Conservation (phyloP, 2,797 vertebrate genomes). For the Buceros bicornis region DNA sequence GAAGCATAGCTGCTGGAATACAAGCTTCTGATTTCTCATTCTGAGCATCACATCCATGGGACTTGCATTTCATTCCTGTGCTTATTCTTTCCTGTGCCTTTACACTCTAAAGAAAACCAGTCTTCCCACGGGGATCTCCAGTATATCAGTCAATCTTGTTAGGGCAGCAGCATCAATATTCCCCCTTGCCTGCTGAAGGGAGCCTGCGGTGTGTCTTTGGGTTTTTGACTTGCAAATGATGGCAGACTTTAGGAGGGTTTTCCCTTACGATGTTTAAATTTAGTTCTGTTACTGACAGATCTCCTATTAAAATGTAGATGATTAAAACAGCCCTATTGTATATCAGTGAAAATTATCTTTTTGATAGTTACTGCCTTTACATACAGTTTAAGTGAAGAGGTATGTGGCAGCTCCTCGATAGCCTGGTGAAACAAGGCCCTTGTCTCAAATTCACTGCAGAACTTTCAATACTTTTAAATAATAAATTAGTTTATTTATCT, state of each 20-base stretch:
- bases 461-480: neutral
- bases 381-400: neutral
- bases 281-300: neutral
- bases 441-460: neutral
- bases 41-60: neutral
- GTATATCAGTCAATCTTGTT: neutral
- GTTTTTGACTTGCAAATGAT: neutral
- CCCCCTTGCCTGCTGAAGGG: neutral
- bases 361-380: neutral
- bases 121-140: neutral
- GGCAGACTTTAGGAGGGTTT: neutral
- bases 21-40: neutral
- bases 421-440: neutral
- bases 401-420: neutral
- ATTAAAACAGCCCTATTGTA: neutral
- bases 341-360: neutral
- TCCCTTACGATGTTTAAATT: conserved; percentile 10
- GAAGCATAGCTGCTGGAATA: neutral
- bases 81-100: neutral
- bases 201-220: neutral
- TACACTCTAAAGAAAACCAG: neutral
- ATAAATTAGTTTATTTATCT: neutral
- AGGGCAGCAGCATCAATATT: neutral
- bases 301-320: neutral
- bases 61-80: neutral